Evolutionary conservation across 1,140 invertebrate species (phyloP).

Genomic region (Anthonomus grandis): DNA sequence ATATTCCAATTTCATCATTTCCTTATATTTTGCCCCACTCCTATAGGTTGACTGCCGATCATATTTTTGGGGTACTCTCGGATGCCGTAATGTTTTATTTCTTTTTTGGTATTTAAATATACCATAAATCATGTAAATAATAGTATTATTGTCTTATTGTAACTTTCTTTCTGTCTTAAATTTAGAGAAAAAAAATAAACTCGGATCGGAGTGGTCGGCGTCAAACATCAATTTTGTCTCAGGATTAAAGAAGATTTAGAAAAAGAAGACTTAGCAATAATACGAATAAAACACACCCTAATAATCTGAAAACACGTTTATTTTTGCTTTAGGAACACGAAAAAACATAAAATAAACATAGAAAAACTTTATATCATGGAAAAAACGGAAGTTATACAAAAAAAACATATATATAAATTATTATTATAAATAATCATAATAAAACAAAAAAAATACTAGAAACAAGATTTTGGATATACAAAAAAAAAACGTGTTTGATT

Average conservation of each 20-base stretch:
- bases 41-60: conserved; percentile 15
- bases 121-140: conserved; percentile 10
- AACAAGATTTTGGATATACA: not conserved
- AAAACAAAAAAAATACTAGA: not conserved
- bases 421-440: too few species aligned
- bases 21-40: too few species aligned
- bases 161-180: conserved; percentile 2
- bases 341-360: too few species aligned
- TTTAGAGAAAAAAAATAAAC: too few species aligned
- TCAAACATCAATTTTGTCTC: conserved; percentile 7
- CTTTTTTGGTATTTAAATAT: conserved; percentile 8
- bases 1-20: too few species aligned
- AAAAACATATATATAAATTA: not conserved
- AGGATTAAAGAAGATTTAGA: conserved; percentile 5
- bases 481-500: not conserved
- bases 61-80: conserved; percentile 9
- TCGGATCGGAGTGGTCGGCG: conserved; percentile 10
- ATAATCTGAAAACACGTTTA: conserved; percentile 15
- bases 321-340: too few species aligned
- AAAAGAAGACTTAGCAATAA: conserved; percentile 1
- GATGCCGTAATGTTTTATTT: conserved; percentile 15
- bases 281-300: conserved; percentile 7
- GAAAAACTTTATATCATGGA: not conserved
- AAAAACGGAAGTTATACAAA: not conserved
- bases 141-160: conserved; percentile 6